These are phyloP conservation scores for Lordiphosa clarofinis DNA, from an alignment of 1,140 invertebrate species.

Conservation along the genomic window DNA sequence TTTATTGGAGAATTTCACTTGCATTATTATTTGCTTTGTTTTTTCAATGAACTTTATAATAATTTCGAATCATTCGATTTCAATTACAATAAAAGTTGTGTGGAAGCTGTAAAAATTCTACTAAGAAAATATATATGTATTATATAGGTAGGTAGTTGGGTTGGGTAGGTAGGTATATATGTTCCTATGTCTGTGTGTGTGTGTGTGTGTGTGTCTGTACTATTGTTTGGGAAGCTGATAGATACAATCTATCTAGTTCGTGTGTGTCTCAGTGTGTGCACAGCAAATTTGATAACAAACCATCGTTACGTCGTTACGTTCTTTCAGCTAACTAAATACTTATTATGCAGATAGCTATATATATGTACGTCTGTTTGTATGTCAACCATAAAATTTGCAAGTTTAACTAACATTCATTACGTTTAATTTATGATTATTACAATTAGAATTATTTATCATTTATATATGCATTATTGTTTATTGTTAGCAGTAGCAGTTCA, in stretches of 20 bases:
- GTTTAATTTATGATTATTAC: slow-evolving; percentile 17
- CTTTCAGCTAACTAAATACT: too few relatives aligned
- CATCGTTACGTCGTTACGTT: too few relatives aligned
- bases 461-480: slow-evolving; percentile 43
- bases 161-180: not conserved
- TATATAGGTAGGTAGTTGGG: slow-evolving; percentile 11
- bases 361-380: too few relatives aligned
- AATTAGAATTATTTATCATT: not conserved
- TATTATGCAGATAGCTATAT: slow-evolving; percentile 2
- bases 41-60: slow-evolving; percentile 47
- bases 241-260: slow-evolving; percentile 3
- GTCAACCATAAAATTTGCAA: slow-evolving; percentile 43
- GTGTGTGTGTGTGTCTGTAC: too few relatives aligned
- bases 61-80: slow-evolving; percentile 50
- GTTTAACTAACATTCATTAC: slow-evolving; percentile 54
- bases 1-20: slow-evolving; percentile 28
- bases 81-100: slow-evolving; percentile 54
- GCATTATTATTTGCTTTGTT: slow-evolving; percentile 19
- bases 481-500: slow-evolving; percentile 59
- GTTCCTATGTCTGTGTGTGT: too few relatives aligned
- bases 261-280: slow-evolving; percentile 5
- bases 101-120: slow-evolving; percentile 73
- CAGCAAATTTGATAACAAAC: slow-evolving; percentile 1
- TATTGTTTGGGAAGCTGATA: too few relatives aligned
- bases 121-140: slow-evolving; percentile 72